Percentiles rank a stretch among this genome's conserved stretches.
Conservation (phyloP, 1,140 invertebrate species). For the Micrasema minimum region DNA sequence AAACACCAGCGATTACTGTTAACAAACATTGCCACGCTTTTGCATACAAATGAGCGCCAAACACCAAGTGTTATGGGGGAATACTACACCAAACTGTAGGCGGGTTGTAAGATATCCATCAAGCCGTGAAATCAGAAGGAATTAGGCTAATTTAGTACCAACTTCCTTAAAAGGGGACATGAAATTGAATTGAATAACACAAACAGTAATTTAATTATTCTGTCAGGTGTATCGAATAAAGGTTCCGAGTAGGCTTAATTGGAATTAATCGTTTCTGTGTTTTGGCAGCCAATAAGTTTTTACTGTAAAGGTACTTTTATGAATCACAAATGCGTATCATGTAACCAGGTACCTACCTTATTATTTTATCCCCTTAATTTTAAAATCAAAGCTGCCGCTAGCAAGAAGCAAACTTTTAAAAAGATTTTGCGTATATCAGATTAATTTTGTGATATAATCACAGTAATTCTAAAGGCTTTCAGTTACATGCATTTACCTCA, state of each 20-base stretch:
- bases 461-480: too few species aligned
- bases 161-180: not conserved
- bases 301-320: too few species aligned
- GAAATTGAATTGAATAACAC: not conserved
- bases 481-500: too few species aligned
- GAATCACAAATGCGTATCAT: too few species aligned
- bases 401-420: too few species aligned
- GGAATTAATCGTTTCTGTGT: not conserved
- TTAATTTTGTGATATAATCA: too few species aligned
- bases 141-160: conserved; percentile 4
- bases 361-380: too few species aligned
- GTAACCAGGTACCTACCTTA: too few species aligned
- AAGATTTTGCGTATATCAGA: too few species aligned
- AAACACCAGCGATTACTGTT: conserved; percentile 9
- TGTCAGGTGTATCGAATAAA: not conserved
- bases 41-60: conserved; percentile 25
- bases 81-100: not conserved
- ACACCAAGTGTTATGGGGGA: too few species aligned
- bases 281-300: too few species aligned
- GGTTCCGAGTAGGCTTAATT: conserved; percentile 11
- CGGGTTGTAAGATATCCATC: not conserved
- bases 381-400: too few species aligned
- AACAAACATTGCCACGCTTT: conserved; percentile 22
- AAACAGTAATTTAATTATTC: not conserved
- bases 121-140: conserved; percentile 12